Evolutionary conservation across 2,797 vertebrate genomes (phyloP).

Genomic region (Tokudaia tokunoshimensis): DNA sequence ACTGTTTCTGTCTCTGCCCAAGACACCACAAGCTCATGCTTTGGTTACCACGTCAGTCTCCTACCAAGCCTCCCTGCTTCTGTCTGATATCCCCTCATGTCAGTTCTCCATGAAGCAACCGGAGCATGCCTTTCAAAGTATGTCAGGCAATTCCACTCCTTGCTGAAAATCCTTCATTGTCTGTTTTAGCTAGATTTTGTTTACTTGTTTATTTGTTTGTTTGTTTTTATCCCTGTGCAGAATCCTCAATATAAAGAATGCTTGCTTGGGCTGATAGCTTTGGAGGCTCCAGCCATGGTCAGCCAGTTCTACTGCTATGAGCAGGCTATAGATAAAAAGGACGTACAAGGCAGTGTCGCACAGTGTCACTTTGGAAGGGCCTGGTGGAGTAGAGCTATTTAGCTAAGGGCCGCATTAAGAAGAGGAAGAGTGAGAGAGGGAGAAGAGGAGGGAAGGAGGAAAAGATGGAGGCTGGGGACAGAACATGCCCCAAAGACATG

Average conservation of each 20-base stretch:
- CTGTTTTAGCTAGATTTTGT: background rate
- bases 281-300: background rate
- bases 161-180: background rate
- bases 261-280: background rate
- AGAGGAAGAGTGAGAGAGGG: background rate
- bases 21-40: background rate
- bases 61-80: background rate
- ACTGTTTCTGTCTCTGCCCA: no score
- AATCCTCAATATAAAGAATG: background rate
- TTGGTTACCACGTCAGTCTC: background rate
- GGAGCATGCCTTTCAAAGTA: background rate
- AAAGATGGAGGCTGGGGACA: background rate
- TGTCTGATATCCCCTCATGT: background rate
- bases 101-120: background rate
- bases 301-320: background rate
- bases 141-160: slow-evolving; percentile 11
- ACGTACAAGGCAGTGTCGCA: background rate
- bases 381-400: background rate
- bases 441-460: no score
- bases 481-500: background rate
- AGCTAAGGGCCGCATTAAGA: background rate
- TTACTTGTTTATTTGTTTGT: no score
- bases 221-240: background rate
- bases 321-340: background rate
- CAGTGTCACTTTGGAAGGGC: background rate